Percentiles rank a stretch among this genome's conserved stretches.
Evolutionary conservation across 2,888 invertebrate genomes (phyloP).

Genomic region (Eupithecia dodoneata): DNA sequence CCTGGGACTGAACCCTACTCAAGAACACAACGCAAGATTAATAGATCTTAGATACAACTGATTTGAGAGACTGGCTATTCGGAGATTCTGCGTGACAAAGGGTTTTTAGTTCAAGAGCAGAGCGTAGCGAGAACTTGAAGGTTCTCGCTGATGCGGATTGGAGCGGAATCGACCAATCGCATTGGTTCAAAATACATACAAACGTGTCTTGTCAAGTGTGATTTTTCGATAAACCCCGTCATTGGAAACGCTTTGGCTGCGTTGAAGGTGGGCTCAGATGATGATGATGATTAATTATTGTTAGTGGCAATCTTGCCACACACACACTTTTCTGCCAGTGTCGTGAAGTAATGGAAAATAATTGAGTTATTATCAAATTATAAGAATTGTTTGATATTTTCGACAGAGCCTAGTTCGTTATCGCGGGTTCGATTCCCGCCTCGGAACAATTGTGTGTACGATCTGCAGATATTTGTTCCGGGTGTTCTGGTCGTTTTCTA

Average conservation of each 20-base stretch:
- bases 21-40: constrained; percentile 27
- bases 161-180: background rate
- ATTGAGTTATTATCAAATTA: no score
- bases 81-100: background rate
- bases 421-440: no score
- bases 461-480: no score
- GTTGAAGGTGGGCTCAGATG: background rate
- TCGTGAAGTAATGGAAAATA: no score
- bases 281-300: no score
- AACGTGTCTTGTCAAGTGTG: background rate
- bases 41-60: constrained; percentile 20
- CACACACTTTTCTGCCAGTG: no score
- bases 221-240: background rate
- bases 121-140: background rate
- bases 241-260: background rate
- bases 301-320: no score
- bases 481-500: no score
- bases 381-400: no score
- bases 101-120: background rate
- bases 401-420: no score
- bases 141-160: background rate
- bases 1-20: constrained; percentile 35
- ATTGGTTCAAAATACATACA: background rate
- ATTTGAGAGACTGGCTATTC: constrained; percentile 11
- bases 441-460: no score